Percentiles rank a stretch among this genome's conserved stretches.
Conservation (phyloP, 2,113 vertebrate genomes). For the Mola mola region DNA sequence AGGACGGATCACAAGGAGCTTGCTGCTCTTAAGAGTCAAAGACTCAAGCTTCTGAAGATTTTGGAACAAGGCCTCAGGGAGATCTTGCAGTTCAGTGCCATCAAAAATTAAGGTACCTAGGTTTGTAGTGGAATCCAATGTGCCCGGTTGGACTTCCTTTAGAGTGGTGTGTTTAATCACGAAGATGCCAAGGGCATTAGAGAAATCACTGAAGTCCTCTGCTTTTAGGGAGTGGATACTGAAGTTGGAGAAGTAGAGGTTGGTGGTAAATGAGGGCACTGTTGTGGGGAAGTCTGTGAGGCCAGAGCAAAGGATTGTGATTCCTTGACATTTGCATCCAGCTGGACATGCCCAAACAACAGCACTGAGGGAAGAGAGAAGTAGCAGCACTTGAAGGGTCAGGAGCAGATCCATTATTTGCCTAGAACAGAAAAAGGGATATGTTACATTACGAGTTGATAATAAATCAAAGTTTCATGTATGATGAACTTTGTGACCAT, state of each 20-base stretch:
- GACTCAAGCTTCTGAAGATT: constrained; percentile 81
- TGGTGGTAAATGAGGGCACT: constrained; percentile 45
- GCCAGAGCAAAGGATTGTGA: constrained; percentile 33
- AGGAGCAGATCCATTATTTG: constrained; percentile 65
- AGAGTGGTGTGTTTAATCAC: constrained; percentile 49
- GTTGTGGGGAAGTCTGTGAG: constrained; percentile 69
- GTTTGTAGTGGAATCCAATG: constrained; percentile 67
- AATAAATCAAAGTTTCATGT: background rate
- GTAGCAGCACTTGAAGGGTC: constrained; percentile 45
- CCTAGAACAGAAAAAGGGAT: constrained; percentile 48
- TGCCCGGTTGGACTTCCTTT: constrained; percentile 60
- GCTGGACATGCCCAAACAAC: constrained; percentile 65
- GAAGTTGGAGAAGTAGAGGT: constrained; percentile 48
- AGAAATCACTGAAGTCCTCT: constrained; percentile 58
- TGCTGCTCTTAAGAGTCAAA: constrained; percentile 86
- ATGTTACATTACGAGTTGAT: background rate
- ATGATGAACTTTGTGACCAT: background rate
- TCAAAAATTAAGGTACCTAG: constrained; percentile 48
- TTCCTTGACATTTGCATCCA: constrained; percentile 58
- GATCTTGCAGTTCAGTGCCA: constrained; percentile 60
- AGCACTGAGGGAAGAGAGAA: constrained; percentile 53
- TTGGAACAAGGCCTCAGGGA: constrained; percentile 81
- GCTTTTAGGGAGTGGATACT: constrained; percentile 66
- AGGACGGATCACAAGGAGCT: constrained; percentile 62
- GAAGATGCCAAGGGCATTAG: constrained; percentile 44